These are phyloP conservation scores for Hoplias malabaricus DNA, from an alignment of 2,113 vertebrate genomes.

Conservation along the genomic window DNA sequence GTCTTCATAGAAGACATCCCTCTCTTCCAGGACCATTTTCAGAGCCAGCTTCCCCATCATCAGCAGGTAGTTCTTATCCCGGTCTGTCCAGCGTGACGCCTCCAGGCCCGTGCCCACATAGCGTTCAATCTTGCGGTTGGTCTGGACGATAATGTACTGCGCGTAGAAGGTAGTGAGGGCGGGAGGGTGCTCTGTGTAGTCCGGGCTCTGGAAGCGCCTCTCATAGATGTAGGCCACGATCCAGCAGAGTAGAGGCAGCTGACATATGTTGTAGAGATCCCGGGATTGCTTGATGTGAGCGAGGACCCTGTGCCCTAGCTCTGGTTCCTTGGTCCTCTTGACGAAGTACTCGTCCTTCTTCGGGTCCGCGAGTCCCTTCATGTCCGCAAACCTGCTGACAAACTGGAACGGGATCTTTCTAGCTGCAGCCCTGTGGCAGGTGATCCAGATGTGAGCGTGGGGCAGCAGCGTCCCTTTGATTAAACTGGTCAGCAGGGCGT, in stretches of 20 bases:
- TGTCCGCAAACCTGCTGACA: constrained; percentile 60
- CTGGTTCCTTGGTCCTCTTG: constrained; percentile 46
- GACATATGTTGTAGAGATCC: constrained; percentile 54
- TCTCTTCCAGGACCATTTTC: constrained; percentile 52
- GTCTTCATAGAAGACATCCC: constrained; percentile 56
- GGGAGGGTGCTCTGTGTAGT: constrained; percentile 34
- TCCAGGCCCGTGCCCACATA: constrained; percentile 47
- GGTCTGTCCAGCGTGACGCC: constrained; percentile 55
- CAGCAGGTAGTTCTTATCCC: constrained; percentile 41
- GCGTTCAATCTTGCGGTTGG: constrained; percentile 65
- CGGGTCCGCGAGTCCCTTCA: constrained; percentile 65
- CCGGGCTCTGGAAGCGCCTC: constrained; percentile 18
- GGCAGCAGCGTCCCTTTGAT: constrained; percentile 66
- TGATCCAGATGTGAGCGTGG: constrained; percentile 64
- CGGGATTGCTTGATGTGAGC: constrained; percentile 55
- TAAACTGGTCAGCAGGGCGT: constrained; percentile 67
- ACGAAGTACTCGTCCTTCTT: constrained; percentile 67
- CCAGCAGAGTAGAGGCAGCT: constrained; percentile 71
- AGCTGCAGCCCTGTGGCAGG: constrained; percentile 56
- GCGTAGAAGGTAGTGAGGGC: constrained; percentile 63
- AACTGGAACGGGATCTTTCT: constrained; percentile 60
- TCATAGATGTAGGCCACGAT: constrained; percentile 62
- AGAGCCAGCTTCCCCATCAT: constrained; percentile 66
- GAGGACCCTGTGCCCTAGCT: constrained; percentile 34
- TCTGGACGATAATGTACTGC: constrained; percentile 64